These are phyloP conservation scores for Philereme transversata DNA, from an alignment of 2,888 invertebrate genomes.

Conservation along the genomic window DNA sequence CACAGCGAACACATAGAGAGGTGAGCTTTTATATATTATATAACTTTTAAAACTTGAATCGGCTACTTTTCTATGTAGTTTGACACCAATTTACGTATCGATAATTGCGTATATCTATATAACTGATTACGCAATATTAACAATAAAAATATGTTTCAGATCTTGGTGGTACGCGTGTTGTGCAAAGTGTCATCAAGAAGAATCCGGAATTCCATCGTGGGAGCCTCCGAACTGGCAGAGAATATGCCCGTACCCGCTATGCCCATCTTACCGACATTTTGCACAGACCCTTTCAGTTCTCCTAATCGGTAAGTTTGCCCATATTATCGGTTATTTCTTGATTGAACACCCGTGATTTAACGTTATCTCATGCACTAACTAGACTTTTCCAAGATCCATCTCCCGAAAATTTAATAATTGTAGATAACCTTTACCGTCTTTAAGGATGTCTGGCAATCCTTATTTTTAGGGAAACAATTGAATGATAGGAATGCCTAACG, in stretches of 20 bases:
- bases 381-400: too few species aligned
- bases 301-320: constrained; percentile 84
- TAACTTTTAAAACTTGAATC: constrained; percentile 16
- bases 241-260: constrained; percentile 92
- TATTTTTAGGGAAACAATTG: too few species aligned
- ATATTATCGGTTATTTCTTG: too few species aligned
- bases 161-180: constrained; percentile 94
- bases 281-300: constrained; percentile 90
- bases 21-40: constrained; percentile 46
- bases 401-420: too few species aligned
- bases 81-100: constrained; percentile 12
- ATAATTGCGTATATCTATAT: constrained; percentile 10
- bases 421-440: too few species aligned
- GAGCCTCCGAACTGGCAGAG: constrained; percentile 92
- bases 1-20: constrained; percentile 80
- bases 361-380: too few species aligned
- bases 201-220: constrained; percentile 89
- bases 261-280: constrained; percentile 92
- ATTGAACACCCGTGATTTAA: too few species aligned
- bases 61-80: constrained; percentile 22
- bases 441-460: too few species aligned
- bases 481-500: too few species aligned
- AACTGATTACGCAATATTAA: constrained; percentile 11
- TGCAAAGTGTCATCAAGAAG: constrained; percentile 90
- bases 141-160: constrained; percentile 60